Evolutionary conservation across 1,140 invertebrate species (phyloP).

Genomic region (Phortica variegata): DNA sequence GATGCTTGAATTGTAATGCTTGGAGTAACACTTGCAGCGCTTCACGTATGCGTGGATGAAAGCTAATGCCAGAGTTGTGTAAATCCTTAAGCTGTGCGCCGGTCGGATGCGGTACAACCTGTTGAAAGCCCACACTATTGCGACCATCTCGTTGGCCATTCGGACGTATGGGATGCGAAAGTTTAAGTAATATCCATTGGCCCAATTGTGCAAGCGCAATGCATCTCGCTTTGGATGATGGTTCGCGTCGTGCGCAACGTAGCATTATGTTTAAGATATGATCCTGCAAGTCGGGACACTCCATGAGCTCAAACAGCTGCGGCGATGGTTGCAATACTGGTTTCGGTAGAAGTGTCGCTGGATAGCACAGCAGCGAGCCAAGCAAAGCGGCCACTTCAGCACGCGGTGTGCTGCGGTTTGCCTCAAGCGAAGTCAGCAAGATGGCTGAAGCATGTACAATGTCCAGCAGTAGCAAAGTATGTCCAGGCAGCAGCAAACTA

Average conservation of each 20-base stretch:
- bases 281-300: slow-evolving; percentile 67
- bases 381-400: slow-evolving; percentile 90
- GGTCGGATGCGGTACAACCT: slow-evolving; percentile 44
- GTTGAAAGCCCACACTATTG: slow-evolving; percentile 30
- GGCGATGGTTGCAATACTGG: slow-evolving; percentile 81
- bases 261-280: slow-evolving; percentile 85
- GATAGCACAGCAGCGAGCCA: slow-evolving; percentile 81
- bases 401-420: slow-evolving; percentile 72
- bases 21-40: slow-evolving; percentile 84
- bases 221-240: slow-evolving; percentile 83
- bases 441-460: slow-evolving; percentile 88
- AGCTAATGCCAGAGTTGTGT: slow-evolving; percentile 11
- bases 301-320: slow-evolving; percentile 61
- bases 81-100: slow-evolving; percentile 34
- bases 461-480: slow-evolving; percentile 83
- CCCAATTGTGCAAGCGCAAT: slow-evolving; percentile 86
- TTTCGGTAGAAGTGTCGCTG: slow-evolving; percentile 72
- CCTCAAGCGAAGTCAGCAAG: slow-evolving; percentile 79
- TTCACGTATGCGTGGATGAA: slow-evolving; percentile 73
- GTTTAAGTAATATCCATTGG: slow-evolving; percentile 79
- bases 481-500: slow-evolving; percentile 84
- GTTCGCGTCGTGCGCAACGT: slow-evolving; percentile 82
- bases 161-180: slow-evolving; percentile 61
- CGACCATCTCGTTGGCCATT: background rate
- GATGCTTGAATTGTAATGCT: slow-evolving; percentile 70